These are phyloP conservation scores for Psilanteris sp. DNA, from an alignment of 1,140 invertebrate genomes.

Conservation along the genomic window DNA sequence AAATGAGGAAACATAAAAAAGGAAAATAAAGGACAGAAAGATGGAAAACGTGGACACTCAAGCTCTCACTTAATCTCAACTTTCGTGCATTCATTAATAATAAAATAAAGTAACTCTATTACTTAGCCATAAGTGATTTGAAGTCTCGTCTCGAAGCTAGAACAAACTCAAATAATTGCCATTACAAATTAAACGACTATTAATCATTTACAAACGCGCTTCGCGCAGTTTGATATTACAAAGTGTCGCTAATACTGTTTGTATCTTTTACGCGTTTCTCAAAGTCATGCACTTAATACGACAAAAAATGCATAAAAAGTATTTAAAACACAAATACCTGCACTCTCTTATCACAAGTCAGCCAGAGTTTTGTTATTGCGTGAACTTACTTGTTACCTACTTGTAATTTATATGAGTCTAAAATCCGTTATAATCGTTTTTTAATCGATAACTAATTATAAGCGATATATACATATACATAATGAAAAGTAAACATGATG, in stretches of 20 bases:
- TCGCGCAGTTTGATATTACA: constrained; percentile 56
- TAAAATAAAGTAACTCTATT: constrained; percentile 62
- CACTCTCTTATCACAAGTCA: constrained; percentile 58
- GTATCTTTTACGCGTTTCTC: constrained; percentile 55
- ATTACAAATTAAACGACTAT: constrained; percentile 52
- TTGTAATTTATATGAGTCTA: constrained; percentile 60
- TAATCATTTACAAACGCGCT: constrained; percentile 47
- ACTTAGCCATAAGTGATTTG: constrained; percentile 71
- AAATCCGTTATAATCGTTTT: constrained; percentile 62
- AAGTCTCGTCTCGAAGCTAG: constrained; percentile 68
- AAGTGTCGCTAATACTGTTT: constrained; percentile 52
- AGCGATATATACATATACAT: constrained; percentile 51
- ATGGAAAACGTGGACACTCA: constrained; percentile 23
- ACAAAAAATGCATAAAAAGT: constrained; percentile 26
- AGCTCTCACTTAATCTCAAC: constrained; percentile 65
- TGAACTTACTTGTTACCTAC: constrained; percentile 62
- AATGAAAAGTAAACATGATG: constrained; percentile 31
- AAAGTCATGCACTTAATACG: constrained; percentile 45
- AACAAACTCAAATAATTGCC: constrained; percentile 58
- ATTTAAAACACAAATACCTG: constrained; percentile 42
- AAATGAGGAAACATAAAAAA: not conserved
- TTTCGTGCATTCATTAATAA: constrained; percentile 73
- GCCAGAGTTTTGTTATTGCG: constrained; percentile 63
- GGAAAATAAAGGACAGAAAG: not conserved
- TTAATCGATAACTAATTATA: constrained; percentile 60